Percentiles rank a stretch among this genome's conserved stretches.
Evolutionary conservation across 2,113 vertebrate species (phyloP).

Genomic region (Mellivora capensis): DNA sequence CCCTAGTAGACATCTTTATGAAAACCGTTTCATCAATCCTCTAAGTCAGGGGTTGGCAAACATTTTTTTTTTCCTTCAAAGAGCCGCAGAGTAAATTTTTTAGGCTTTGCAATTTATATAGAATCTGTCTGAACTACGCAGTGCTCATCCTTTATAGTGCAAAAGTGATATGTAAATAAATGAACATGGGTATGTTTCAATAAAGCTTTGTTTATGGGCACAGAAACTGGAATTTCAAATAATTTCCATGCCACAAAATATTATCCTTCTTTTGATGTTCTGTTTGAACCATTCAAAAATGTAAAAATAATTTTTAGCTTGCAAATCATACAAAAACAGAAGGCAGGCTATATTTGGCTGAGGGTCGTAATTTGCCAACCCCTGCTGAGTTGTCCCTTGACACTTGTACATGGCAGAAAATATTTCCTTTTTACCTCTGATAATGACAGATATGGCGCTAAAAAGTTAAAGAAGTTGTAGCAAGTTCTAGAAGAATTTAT

Average conservation of each 20-base stretch:
- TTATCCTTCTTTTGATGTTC: background rate
- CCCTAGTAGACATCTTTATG: constrained; percentile 11
- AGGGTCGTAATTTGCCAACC: background rate
- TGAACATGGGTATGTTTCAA: background rate
- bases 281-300: constrained; percentile 15
- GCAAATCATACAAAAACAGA: background rate
- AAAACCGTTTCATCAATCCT: constrained; percentile 13
- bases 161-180: background rate
- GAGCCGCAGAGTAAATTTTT: background rate
- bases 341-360: background rate
- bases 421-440: background rate
- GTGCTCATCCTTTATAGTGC: background rate
- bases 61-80: background rate
- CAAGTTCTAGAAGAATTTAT: background rate
- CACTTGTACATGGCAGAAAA: background rate
- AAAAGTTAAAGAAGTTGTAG: background rate
- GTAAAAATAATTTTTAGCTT: background rate
- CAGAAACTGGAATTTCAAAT: background rate
- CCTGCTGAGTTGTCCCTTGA: background rate
- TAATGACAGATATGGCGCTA: background rate
- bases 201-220: background rate
- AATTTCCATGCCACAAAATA: background rate
- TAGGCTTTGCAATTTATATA: background rate
- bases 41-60: background rate
- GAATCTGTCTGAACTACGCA: background rate